phyloP scores from a whole-genome alignment of 2,888 invertebrate species.

The Eupithecia abbreviata region DNA sequence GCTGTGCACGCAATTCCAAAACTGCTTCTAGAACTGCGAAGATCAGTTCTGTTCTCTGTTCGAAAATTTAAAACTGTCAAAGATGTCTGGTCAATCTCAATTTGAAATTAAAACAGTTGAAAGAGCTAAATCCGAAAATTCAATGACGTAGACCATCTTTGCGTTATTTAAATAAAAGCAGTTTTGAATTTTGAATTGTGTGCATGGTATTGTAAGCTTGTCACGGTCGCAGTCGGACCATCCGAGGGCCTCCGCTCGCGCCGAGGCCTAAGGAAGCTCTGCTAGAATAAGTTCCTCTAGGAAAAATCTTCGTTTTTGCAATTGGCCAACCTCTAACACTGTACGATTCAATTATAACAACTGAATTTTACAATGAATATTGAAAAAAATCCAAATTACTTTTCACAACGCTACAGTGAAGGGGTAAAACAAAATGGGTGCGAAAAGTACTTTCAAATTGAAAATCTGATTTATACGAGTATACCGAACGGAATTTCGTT shows the following conservation, averaged over 20 bases:
- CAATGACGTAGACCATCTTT: constrained; percentile 26
- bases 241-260: constrained; percentile 54
- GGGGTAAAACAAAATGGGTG: constrained; percentile 78
- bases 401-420: constrained; percentile 75
- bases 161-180: constrained; percentile 8
- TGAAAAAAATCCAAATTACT: constrained; percentile 54
- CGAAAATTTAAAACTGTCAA: neutral
- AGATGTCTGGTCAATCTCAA: constrained; percentile 8
- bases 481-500: constrained; percentile 38
- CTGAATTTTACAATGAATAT: constrained; percentile 45
- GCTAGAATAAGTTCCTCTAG: constrained; percentile 78
- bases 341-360: constrained; percentile 71
- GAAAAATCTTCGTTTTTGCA: constrained; percentile 85
- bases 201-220: constrained; percentile 36
- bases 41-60: neutral
- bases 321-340: constrained; percentile 84
- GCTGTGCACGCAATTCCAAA: constrained; percentile 44
- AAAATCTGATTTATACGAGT: constrained; percentile 38
- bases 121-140: neutral
- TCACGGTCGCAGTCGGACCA: constrained; percentile 53
- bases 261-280: constrained; percentile 59
- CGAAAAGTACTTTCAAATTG: constrained; percentile 54
- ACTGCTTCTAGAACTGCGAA: neutral
- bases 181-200: constrained; percentile 42
- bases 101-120: neutral